Evolutionary conservation across 2,113 vertebrate species (phyloP), one percentile per base, ranked within the genome.

Genomic region (Agapornis roseicollis): DNA sequence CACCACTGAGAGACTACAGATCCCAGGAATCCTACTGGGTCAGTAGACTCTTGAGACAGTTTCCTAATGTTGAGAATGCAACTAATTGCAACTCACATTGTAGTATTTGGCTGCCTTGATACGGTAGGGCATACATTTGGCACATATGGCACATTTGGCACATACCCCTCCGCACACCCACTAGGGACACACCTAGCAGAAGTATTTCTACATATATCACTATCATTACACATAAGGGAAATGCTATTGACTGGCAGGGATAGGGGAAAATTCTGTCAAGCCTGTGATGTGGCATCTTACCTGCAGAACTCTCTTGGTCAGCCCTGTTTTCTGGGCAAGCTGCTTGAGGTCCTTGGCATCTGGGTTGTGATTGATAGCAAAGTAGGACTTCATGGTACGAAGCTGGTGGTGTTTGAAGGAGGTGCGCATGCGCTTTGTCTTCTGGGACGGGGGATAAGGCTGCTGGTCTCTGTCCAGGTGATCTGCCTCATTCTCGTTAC

Each of bases 371-470:
- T 99, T 99, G 98, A 99, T 99, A 98, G 99, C 99, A 95, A 99
- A 99, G 98, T 99, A 99, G 97, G 99, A 99, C 98, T 99, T 99
- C 99, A 99, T 99, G 98, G 99, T 99, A 96, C 99, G 99, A 87
- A 99, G 99, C 98, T 99, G 99, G 98, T 99, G 99, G 97, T 99
- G 99, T 97, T 99, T 99, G 97, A 99, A 99, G 91, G 99, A 99
- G 68, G 99, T 99, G 63, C 99, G 98, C 99, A 99, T 99, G 94
- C 99, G 99, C 95, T 99, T 99, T 97, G 99, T 99, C 98, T 99
- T 99, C 98, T 99, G 99, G 23, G 99, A 99, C 6, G 98, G 98
- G 82, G 99, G 97, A 91, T 99, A 99, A 97, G 99, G 96, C 98
- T 99, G 99, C 98, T 99, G 99, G 97, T 99, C 99, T 94, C 99